Conservation (phyloP, 2,888 invertebrate species). For the Adelphocoris suturalis region DNA sequence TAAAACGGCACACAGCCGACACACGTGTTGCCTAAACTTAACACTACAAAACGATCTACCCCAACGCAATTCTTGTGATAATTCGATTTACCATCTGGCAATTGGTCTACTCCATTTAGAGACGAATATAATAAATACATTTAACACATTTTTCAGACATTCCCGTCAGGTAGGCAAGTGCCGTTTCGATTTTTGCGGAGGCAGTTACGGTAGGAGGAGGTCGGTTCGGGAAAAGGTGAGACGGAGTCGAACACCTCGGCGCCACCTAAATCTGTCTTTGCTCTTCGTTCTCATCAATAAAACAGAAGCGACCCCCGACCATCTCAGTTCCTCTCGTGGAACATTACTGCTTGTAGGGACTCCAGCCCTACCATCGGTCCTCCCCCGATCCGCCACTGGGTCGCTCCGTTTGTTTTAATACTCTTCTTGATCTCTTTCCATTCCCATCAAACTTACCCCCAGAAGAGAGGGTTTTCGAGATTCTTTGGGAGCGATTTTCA, state of each 20-base stretch:
- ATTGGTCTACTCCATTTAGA: too few relatives aligned
- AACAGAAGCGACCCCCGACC: constrained; percentile 12
- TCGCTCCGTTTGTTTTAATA: constrained; percentile 21
- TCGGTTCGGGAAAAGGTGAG: background rate
- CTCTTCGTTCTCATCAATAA: constrained; percentile 43
- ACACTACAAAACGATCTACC: too few relatives aligned
- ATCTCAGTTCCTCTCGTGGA: background rate
- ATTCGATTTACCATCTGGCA: too few relatives aligned
- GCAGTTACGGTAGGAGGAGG: background rate
- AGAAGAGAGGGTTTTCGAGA: background rate
- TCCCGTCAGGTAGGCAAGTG: too few relatives aligned
- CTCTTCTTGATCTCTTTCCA: constrained; percentile 11
- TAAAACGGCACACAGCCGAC: too few relatives aligned
- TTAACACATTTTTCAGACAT: too few relatives aligned
- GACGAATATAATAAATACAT: too few relatives aligned
- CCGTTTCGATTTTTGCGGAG: background rate
- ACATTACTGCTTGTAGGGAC: background rate
- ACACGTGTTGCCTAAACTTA: too few relatives aligned
- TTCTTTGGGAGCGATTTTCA: background rate
- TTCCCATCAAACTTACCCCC: constrained; percentile 21
- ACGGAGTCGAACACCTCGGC: constrained; percentile 26
- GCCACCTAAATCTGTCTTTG: constrained; percentile 51
- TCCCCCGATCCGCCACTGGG: background rate
- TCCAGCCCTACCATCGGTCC: background rate
- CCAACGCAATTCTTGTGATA: too few relatives aligned